Percentiles rank a stretch among this genome's conserved stretches.
phyloP scores from a whole-genome alignment of 2,888 invertebrate species.

The Corythucha ciliata region DNA sequence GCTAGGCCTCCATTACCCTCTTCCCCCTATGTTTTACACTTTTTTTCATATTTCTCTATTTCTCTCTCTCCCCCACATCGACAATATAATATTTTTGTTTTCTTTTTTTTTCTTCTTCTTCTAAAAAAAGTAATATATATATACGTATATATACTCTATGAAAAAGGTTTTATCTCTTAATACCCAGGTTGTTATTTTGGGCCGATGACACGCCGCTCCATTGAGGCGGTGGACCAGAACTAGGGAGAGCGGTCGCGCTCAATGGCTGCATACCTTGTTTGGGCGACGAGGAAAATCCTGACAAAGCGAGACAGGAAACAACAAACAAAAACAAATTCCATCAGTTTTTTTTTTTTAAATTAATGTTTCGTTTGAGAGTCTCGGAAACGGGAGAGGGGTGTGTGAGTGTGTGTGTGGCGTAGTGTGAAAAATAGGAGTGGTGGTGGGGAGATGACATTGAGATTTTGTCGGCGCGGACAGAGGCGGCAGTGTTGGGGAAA shows the following conservation, averaged over 20 bases:
- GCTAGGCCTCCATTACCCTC: too few relatives aligned
- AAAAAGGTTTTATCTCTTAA: conserved; percentile 29
- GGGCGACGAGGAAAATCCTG: conserved; percentile 26
- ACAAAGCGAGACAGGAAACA: too few relatives aligned
- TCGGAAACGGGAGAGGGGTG: too few relatives aligned
- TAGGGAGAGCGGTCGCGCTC: conserved; percentile 10
- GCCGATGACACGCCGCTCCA: conserved; percentile 12
- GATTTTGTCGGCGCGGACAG: not conserved
- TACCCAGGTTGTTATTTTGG: conserved; percentile 24
- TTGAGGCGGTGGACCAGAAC: conserved; percentile 10
- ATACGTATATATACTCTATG: too few relatives aligned
- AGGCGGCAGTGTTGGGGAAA: not conserved
- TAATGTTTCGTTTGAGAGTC: conserved; percentile 5
- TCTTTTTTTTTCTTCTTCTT: too few relatives aligned
- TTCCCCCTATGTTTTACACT: too few relatives aligned
- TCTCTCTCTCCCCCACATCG: too few relatives aligned
- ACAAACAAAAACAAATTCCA: conserved; percentile 6
- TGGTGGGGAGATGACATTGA: not conserved
- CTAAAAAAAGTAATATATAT: too few relatives aligned
- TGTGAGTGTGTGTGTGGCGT: too few relatives aligned
- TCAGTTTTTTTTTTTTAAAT: not conserved
- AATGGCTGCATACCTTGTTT: conserved; percentile 24
- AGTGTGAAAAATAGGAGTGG: not conserved
- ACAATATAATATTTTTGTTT: too few relatives aligned
- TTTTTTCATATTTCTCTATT: too few relatives aligned